phyloP scores from a whole-genome alignment of 2,113 vertebrate species.

The Indicator indicator region DNA sequence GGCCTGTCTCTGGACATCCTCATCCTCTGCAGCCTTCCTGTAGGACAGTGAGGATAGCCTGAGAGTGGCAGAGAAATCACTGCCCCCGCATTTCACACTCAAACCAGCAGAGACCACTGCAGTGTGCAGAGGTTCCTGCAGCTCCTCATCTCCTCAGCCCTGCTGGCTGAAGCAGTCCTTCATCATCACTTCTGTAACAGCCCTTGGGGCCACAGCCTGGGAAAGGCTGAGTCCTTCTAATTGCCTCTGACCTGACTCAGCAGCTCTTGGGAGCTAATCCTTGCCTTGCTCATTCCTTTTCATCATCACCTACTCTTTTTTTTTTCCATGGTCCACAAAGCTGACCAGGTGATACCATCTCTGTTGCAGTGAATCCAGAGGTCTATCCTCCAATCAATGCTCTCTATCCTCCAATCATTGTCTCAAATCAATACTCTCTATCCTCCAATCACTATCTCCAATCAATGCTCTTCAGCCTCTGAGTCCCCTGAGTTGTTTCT shows the following conservation, averaged over 20 bases:
- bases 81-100: not conserved
- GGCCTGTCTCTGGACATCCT: too few species aligned
- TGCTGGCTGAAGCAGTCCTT: not conserved
- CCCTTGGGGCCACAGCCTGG: not conserved
- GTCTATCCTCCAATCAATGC: not conserved
- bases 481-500: not conserved
- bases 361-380: not conserved
- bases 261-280: not conserved
- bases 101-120: not conserved
- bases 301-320: not conserved
- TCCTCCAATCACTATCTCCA: too few species aligned
- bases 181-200: not conserved
- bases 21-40: too few species aligned
- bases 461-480: not conserved
- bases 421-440: too few species aligned
- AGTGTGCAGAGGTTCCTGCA: accelerated
- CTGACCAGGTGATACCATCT: not conserved
- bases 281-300: not conserved
- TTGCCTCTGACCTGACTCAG: not conserved
- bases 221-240: not conserved
- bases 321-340: not conserved
- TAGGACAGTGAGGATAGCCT: not conserved
- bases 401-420: not conserved
- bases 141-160: not conserved
- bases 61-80: not conserved